A percentile compares a stretch with the other conserved stretches of the same genome.
Conservation (phyloP, 2,113 vertebrate species). For the Gopherus evgoodei region DNA sequence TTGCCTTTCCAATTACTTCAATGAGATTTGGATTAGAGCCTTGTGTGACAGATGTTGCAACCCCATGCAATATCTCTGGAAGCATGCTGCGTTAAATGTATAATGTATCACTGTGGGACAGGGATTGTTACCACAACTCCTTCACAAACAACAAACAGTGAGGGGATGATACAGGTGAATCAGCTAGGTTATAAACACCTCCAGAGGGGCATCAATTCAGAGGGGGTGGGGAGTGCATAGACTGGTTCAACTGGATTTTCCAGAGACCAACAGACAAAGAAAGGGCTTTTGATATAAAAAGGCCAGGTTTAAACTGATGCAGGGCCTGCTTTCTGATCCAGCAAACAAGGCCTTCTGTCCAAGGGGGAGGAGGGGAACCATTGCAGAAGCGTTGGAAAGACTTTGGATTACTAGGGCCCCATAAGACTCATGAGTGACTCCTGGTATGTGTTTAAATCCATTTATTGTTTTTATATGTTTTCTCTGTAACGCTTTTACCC, state of each 20-base stretch:
- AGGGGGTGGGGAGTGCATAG: neutral
- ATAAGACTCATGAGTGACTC: neutral
- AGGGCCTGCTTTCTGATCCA: neutral
- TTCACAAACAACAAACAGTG: neutral
- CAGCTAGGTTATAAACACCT: neutral
- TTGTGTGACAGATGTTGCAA: neutral
- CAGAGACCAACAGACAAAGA: neutral
- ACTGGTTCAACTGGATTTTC: neutral
- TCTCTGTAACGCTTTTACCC: neutral
- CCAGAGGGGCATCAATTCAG: neutral
- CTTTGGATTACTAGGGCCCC: neutral
- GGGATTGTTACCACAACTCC: neutral
- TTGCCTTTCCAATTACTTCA: neutral
- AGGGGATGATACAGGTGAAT: neutral
- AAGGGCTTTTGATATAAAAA: neutral
- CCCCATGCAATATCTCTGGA: neutral
- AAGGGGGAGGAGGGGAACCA: too few relatives aligned
- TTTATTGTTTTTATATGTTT: neutral
- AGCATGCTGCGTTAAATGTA: neutral
- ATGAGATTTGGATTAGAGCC: neutral
- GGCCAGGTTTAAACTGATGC: neutral
- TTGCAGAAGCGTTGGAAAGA: neutral
- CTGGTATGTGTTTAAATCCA: neutral
- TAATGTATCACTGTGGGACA: neutral
- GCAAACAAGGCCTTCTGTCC: neutral